These are phyloP conservation scores for Autographa gamma DNA, from an alignment of 2,888 invertebrate species.

Conservation along the genomic window DNA sequence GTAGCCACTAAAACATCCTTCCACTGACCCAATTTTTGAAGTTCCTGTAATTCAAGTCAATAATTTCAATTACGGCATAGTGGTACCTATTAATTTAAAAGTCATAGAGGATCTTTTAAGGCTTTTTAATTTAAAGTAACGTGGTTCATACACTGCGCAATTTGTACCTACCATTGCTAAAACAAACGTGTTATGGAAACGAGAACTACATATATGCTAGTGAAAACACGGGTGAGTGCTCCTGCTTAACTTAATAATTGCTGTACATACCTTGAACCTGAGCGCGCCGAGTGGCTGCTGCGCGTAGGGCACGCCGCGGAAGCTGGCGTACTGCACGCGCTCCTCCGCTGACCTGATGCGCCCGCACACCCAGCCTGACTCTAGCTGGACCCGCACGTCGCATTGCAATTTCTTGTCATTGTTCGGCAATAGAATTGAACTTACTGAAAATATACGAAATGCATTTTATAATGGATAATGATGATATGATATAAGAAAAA, in stretches of 20 bases:
- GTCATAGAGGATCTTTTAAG: no score
- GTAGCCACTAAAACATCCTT: conserved; percentile 82
- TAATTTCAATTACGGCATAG: no score
- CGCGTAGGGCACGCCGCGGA: conserved; percentile 80
- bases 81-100: no score
- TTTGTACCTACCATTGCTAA: no score
- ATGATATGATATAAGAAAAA: no score
- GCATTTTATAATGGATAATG: no score
- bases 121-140: no score
- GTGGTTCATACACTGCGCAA: no score
- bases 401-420: conserved; percentile 20
- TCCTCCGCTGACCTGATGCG: conserved; percentile 55
- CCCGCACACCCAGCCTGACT: conserved; percentile 78
- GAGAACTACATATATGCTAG: no score
- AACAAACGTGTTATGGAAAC: no score
- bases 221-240: no score
- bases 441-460: conserved; percentile 16
- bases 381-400: conserved; percentile 59
- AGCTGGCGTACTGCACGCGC: conserved; percentile 72
- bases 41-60: conserved; percentile 44
- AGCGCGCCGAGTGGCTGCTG: conserved; percentile 73
- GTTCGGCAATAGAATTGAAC: conserved; percentile 15
- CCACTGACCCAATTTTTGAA: conserved; percentile 74
- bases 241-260: no score
- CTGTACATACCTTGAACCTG: conserved; percentile 59